phyloP scores from a whole-genome alignment of 2,888 invertebrate species.

The Pelosia muscerda region DNA sequence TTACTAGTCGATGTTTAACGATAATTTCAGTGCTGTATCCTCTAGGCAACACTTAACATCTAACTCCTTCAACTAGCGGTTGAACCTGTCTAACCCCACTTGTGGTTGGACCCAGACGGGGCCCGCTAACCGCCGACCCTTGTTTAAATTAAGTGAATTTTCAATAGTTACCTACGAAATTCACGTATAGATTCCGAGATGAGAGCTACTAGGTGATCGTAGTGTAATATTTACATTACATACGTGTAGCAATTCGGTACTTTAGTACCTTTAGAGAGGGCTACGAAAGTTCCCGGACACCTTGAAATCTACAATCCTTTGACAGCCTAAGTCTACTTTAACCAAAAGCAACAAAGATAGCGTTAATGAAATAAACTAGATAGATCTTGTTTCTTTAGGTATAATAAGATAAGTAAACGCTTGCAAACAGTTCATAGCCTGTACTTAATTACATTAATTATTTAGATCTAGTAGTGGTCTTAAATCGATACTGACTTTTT shows the following conservation, averaged over 20 bases:
- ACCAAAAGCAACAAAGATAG: too few relatives aligned
- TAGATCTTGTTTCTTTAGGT: too few relatives aligned
- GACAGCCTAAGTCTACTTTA: too few relatives aligned
- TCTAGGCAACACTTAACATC: slow-evolving; percentile 9
- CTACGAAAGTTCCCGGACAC: too few relatives aligned
- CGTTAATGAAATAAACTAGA: too few relatives aligned
- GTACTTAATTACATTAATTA: too few relatives aligned
- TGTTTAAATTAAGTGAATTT: slow-evolving; percentile 7
- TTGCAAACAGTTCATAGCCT: too few relatives aligned
- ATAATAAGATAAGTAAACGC: too few relatives aligned
- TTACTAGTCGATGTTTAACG: not conserved
- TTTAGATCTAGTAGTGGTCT: too few relatives aligned
- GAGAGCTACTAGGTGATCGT: not conserved
- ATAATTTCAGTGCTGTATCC: not conserved
- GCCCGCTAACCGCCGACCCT: slow-evolving; percentile 6
- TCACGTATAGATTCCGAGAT: not conserved
- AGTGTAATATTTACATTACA: not conserved
- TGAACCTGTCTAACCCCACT: slow-evolving; percentile 14
- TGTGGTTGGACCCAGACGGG: slow-evolving; percentile 14
- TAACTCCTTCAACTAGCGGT: slow-evolving; percentile 11
- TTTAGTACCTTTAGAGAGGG: too few relatives aligned
- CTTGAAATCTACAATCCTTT: too few relatives aligned
- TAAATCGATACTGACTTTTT: too few relatives aligned
- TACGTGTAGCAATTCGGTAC: not conserved
- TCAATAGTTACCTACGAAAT: slow-evolving; percentile 10